phyloP scores from a whole-genome alignment of 92 coral and sea anemone genomes.

The Bergia sp. region DNA sequence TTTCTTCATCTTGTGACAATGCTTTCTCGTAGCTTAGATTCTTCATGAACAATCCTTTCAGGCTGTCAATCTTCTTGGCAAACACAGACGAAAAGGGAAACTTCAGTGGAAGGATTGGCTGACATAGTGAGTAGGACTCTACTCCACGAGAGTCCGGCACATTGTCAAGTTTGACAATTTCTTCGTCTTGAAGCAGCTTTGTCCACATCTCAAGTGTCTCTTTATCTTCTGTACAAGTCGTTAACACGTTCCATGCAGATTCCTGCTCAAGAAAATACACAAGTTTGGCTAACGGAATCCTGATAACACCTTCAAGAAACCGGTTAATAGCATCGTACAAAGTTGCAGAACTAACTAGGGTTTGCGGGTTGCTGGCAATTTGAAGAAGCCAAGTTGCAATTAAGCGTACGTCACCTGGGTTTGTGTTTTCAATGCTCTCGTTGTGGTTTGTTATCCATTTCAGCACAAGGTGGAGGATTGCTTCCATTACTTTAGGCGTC shows the following conservation, averaged over 20 bases:
- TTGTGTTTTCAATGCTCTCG: slow-evolving; percentile 30
- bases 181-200: slow-evolving; percentile 43
- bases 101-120: slow-evolving; percentile 29
- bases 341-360: slow-evolving; percentile 39
- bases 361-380: slow-evolving; percentile 50
- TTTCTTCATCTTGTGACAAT: slow-evolving; percentile 10
- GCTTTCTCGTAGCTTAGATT: slow-evolving; percentile 4
- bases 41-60: slow-evolving; percentile 32
- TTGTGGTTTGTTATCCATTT: slow-evolving; percentile 44
- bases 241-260: slow-evolving; percentile 18
- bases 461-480: slow-evolving; percentile 41
- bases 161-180: slow-evolving; percentile 50
- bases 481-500: slow-evolving; percentile 36
- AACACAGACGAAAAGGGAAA: slow-evolving; percentile 17
- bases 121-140: slow-evolving; percentile 42
- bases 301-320: slow-evolving; percentile 33
- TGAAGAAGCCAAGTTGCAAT: slow-evolving; percentile 51
- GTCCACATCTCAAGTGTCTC: slow-evolving; percentile 20
- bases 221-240: neutral
- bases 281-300: slow-evolving; percentile 52
- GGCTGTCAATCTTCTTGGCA: slow-evolving; percentile 40
- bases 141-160: slow-evolving; percentile 58
- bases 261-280: slow-evolving; percentile 14
- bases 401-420: neutral
- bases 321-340: slow-evolving; percentile 41